Base-by-base conservation (phyloP, 2,797 vertebrate species). In the Passerculus sandwichensis region DNA sequence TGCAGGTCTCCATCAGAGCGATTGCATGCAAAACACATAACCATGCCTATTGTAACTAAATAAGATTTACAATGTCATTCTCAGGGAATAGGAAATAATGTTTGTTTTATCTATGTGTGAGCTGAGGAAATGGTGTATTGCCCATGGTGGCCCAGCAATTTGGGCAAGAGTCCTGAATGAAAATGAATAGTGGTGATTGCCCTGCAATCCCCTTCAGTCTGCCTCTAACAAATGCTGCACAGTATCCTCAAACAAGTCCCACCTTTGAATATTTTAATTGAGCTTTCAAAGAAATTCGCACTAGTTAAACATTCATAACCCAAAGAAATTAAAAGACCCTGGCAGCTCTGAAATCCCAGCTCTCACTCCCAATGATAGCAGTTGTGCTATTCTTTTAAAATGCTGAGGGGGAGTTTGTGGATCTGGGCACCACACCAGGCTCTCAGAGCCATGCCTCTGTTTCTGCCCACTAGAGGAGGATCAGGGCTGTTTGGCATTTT, bases 251-350 rank as follows among this genome's bases (percentile, higher is more conserved):
- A 89, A 82, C 18, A 83, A 91, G 69, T 69, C n/a, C 54, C 21
- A 59, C 23, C 72, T 89, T 50, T 92, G 45, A 93, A 89, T 93
- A 60, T 85, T 85, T 36, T 82, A 88, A 82, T 73, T 64, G 51
- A 23, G 76, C 57, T 94, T 95, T 50, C 56, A 85, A 94, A 91
- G 65, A 77, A 83, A 85, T 88, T 91, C 88, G 44, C 69, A 51
- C 0, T 2, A 94, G 62, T 92, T 88, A 92, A 85, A 56, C 73
- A 75, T 72, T 92, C 42, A 70, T 89, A 92, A 88, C 29, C 44
- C 51, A 84, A 89, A 88, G 66, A 92, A 88, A 91, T 88, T 56
- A 56, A 72, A 80, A 83, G 50, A 57, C n/a, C 66, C 30, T 54
- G 73, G 14, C 25, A 75, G 42, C 82, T 94, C 76, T 93, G 85